Evolutionary conservation across 1,140 invertebrate genomes (phyloP).

Genomic region (Zaprionus camerounensis): DNA sequence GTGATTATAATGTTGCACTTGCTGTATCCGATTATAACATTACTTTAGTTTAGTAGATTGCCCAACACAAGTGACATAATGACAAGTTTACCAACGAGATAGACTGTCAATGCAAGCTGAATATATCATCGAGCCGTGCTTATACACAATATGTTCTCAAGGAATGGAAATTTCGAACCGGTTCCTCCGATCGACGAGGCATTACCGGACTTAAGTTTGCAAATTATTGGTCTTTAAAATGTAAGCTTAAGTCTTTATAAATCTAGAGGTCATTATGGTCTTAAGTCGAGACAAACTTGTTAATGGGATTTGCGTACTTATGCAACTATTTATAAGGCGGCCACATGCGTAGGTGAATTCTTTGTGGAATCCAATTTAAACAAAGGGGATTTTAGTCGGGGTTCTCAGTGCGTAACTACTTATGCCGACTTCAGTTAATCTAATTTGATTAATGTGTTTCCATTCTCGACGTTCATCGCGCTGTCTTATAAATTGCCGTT

Average conservation of each 20-base stretch:
- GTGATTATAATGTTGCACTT: constrained; percentile 36
- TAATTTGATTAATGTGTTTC: constrained; percentile 2
- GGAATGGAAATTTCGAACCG: constrained; percentile 30
- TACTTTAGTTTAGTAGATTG: constrained; percentile 61
- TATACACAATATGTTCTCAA: background rate
- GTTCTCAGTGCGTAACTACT: background rate
- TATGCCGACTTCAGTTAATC: background rate
- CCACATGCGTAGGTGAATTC: background rate
- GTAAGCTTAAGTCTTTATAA: constrained; percentile 19
- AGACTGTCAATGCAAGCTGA: constrained; percentile 25
- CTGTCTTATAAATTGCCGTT: constrained; percentile 40
- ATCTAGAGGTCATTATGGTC: constrained; percentile 9
- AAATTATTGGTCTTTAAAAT: constrained; percentile 26
- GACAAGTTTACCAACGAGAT: constrained; percentile 43
- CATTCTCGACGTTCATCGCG: background rate
- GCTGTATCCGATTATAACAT: constrained; percentile 52
- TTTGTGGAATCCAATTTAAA: background rate
- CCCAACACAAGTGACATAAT: constrained; percentile 59
- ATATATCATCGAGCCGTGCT: constrained; percentile 10
- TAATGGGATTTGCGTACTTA: constrained; percentile 16
- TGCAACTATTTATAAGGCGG: background rate
- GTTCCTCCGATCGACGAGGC: background rate
- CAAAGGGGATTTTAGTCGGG: background rate
- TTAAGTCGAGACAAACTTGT: background rate
- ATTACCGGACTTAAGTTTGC: background rate